These are phyloP conservation scores for Zygogramma bicolorata DNA, from an alignment of 2,888 invertebrate genomes.

Conservation along the genomic window DNA sequence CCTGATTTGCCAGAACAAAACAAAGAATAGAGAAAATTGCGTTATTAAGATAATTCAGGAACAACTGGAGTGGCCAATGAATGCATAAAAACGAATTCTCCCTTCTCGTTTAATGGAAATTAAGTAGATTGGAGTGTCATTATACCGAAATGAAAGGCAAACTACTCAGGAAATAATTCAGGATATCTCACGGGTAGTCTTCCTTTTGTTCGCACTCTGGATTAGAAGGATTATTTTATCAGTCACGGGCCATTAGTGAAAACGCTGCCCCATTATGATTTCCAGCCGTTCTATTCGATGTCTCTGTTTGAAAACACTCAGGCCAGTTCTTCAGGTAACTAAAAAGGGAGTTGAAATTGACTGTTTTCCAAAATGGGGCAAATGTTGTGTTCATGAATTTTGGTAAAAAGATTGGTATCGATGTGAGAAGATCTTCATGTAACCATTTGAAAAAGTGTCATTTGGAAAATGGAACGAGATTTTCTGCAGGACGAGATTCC, in stretches of 20 bases:
- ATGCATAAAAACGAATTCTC: background rate
- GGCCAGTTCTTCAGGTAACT: too few relatives aligned
- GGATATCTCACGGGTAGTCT: background rate
- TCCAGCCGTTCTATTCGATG: background rate
- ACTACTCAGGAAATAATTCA: background rate
- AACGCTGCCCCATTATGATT: background rate
- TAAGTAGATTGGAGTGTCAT: background rate
- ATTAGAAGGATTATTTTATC: background rate
- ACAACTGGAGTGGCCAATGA: background rate
- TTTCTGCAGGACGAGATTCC: too few relatives aligned
- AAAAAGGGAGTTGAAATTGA: too few relatives aligned
- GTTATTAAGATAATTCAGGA: constrained; percentile 3
- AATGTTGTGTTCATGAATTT: too few relatives aligned
- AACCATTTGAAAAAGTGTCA: too few relatives aligned
- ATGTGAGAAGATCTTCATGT: too few relatives aligned
- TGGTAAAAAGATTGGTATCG: too few relatives aligned
- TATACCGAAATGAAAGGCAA: background rate
- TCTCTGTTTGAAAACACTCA: background rate
- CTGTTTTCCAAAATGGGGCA: too few relatives aligned
- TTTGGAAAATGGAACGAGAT: too few relatives aligned
- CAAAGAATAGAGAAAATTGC: background rate
- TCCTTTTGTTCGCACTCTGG: background rate
- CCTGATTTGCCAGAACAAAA: background rate
- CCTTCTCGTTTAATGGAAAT: background rate
- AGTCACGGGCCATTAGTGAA: background rate